A percentile compares a stretch with the other conserved stretches of the same genome.
Conservation (phyloP, 2,888 invertebrate genomes). For the Sesia bembeciformis region DNA sequence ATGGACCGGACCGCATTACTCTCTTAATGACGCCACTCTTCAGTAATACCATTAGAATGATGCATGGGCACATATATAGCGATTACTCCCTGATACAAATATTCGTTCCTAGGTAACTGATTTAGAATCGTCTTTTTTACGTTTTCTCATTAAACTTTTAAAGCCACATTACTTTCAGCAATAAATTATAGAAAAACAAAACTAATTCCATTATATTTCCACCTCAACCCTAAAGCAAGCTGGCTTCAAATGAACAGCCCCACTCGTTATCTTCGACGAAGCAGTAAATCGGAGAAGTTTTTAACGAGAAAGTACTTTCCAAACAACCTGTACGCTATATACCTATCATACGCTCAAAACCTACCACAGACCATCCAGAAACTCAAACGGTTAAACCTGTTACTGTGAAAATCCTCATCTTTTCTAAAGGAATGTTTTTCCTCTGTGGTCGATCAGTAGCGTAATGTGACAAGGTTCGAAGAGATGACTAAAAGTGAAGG, state of each 20-base stretch:
- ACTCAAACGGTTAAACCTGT: neutral
- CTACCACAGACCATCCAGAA: neutral
- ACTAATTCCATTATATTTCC: neutral
- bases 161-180: no score
- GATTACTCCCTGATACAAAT: no score
- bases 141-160: no score
- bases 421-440: neutral
- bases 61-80: no score
- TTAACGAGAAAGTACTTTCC: neutral
- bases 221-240: neutral
- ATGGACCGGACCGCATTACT: no score
- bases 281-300: conserved; percentile 1
- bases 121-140: no score
- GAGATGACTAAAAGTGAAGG: conserved; percentile 9
- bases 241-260: neutral
- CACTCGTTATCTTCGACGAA: conserved; percentile 1
- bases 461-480: conserved; percentile 10
- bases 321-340: neutral
- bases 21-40: no score
- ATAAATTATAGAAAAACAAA: neutral
- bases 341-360: neutral
- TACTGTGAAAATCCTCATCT: neutral
- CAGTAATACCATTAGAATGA: no score
- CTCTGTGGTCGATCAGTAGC: neutral
- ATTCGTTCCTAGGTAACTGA: no score